phyloP scores from a whole-genome alignment of 2,888 invertebrate species.

The Tipula vernalis region DNA sequence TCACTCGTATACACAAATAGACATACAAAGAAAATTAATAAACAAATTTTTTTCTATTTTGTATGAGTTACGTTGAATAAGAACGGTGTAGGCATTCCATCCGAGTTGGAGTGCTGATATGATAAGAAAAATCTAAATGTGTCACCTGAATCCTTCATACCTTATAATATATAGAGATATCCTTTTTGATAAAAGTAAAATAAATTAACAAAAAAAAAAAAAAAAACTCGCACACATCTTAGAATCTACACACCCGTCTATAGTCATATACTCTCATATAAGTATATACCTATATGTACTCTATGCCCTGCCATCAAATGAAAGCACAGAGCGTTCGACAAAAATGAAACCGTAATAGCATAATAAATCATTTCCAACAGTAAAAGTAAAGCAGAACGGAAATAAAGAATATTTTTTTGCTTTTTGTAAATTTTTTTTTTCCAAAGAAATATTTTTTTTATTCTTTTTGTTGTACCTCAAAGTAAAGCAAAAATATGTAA shows the following conservation, averaged over 20 bases:
- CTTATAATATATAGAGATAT: not conserved
- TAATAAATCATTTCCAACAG: constrained; percentile 4
- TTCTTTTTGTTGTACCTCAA: not conserved
- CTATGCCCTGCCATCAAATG: not conserved
- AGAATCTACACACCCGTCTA: not conserved
- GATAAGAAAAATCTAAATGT: not conserved
- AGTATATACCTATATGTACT: not conserved
- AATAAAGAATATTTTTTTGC: not conserved
- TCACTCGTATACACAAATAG: no score
- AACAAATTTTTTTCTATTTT: not conserved
- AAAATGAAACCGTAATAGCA: not conserved
- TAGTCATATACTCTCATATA: not conserved
- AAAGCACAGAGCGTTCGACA: not conserved
- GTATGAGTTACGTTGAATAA: not conserved
- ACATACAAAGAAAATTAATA: no score
- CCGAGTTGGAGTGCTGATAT: not conserved
- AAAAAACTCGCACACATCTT: not conserved
- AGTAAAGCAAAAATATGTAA: constrained; percentile 4
- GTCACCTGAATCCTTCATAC: not conserved
- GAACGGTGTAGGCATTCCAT: not conserved
- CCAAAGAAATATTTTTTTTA: not conserved
- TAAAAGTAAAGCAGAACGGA: not conserved
- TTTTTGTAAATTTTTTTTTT: not conserved
- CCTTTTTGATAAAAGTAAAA: not conserved
- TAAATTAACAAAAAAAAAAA: not conserved